These are phyloP conservation scores for Phylloscopus trochilus DNA, from an alignment of 2,113 vertebrate species.

Conservation along the genomic window DNA sequence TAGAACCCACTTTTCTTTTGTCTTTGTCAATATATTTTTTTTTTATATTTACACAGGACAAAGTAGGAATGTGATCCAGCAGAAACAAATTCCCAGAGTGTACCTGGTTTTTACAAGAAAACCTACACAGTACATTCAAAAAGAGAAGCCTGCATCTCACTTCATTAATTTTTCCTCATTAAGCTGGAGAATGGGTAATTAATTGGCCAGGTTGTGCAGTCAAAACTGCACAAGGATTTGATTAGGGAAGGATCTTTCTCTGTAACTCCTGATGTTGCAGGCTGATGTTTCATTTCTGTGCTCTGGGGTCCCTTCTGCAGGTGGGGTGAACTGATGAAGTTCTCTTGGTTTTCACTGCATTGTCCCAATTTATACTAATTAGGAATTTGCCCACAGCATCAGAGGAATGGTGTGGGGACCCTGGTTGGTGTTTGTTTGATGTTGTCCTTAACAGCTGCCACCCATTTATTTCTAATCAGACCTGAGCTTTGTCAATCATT, in stretches of 20 bases:
- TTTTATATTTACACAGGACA: constrained; percentile 7
- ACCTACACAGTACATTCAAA: background rate
- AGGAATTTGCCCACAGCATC: background rate
- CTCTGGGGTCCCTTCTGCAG: background rate
- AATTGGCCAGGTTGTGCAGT: background rate
- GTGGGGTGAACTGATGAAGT: background rate
- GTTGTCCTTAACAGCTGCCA: background rate
- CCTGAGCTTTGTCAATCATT: background rate
- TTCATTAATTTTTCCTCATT: background rate
- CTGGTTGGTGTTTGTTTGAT: background rate
- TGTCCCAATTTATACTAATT: background rate
- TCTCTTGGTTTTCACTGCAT: background rate
- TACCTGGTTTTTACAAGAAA: background rate
- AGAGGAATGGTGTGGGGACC: background rate
- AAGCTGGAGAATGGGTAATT: background rate
- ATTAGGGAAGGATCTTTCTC: background rate
- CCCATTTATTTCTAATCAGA: background rate
- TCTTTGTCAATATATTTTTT: background rate
- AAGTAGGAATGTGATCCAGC: background rate
- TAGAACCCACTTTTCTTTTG: background rate
- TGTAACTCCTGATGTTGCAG: background rate
- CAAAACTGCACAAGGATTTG: background rate
- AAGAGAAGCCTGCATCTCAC: background rate
- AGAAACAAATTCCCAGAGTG: background rate
- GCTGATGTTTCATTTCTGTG: background rate